Conservation (phyloP, 2,113 vertebrate genomes). For the Hippopotamus amphibius region DNA sequence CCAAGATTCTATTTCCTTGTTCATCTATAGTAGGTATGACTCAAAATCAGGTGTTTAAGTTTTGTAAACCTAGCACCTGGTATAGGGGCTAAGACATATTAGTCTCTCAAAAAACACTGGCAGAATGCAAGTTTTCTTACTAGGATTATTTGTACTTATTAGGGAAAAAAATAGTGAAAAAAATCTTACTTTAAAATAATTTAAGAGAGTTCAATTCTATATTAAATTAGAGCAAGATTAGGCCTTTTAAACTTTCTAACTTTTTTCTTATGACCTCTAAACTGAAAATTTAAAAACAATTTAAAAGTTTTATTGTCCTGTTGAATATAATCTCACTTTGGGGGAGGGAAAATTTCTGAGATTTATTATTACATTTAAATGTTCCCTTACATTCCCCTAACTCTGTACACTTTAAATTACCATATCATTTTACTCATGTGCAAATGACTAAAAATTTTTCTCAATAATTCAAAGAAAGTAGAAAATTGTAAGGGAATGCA, state of each 20-base stretch:
- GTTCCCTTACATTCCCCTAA: neutral
- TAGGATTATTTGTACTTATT: neutral
- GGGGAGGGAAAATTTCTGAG: neutral
- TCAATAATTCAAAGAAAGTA: constrained; percentile 27
- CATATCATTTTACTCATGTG: neutral
- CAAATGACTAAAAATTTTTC: neutral
- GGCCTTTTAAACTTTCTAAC: neutral
- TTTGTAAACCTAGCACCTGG: neutral
- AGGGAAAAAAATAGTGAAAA: neutral
- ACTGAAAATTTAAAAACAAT: constrained; percentile 16
- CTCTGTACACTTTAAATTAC: neutral
- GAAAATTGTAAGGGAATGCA: neutral
- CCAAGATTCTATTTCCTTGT: neutral
- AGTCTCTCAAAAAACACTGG: neutral
- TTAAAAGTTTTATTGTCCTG: neutral
- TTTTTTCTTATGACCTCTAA: constrained; percentile 3
- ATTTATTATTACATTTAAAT: constrained; percentile 44
- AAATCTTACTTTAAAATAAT: neutral
- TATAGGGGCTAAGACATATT: neutral
- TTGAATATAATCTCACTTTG: constrained; percentile 16
- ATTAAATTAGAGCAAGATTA: constrained; percentile 32
- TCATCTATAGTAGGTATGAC: neutral
- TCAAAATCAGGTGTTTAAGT: neutral
- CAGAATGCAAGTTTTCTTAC: neutral
- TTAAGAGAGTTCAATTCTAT: neutral